These are phyloP conservation scores for Bembecia ichneumoniformis DNA, from an alignment of 2,888 invertebrate genomes.

Conservation along the genomic window DNA sequence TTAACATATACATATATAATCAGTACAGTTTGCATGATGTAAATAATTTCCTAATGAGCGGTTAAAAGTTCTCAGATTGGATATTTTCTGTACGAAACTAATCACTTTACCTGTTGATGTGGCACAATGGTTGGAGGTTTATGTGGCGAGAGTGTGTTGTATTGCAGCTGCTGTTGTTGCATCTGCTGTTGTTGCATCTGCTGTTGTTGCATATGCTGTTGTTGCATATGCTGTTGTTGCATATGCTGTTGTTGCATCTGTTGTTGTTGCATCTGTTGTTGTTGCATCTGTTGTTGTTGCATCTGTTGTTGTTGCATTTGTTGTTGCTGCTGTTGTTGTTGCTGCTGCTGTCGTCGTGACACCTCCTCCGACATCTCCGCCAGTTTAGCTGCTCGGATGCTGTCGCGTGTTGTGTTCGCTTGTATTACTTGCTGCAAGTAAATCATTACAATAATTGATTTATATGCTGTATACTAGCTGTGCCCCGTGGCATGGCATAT, in stretches of 20 bases:
- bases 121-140: neutral
- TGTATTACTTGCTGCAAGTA: constrained; percentile 21
- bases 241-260: constrained; percentile 46
- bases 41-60: too few relatives aligned
- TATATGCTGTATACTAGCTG: too few relatives aligned
- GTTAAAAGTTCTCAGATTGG: too few relatives aligned
- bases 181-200: constrained; percentile 86
- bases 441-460: too few relatives aligned
- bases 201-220: constrained; percentile 26
- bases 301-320: constrained; percentile 20
- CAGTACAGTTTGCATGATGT: too few relatives aligned
- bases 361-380: constrained; percentile 89
- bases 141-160: neutral
- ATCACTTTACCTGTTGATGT: neutral
- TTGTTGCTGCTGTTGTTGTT: constrained; percentile 27
- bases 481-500: too few relatives aligned
- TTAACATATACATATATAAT: too few relatives aligned
- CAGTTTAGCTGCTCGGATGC: constrained; percentile 73
- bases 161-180: constrained; percentile 49
- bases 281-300: constrained; percentile 6
- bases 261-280: constrained; percentile 22
- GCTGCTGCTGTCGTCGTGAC: constrained; percentile 70
- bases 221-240: constrained; percentile 45
- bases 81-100: neutral
- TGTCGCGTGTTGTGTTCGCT: constrained; percentile 33